phyloP scores from a whole-genome alignment of 2,797 vertebrate species.

The Smutsia gigantea region DNA sequence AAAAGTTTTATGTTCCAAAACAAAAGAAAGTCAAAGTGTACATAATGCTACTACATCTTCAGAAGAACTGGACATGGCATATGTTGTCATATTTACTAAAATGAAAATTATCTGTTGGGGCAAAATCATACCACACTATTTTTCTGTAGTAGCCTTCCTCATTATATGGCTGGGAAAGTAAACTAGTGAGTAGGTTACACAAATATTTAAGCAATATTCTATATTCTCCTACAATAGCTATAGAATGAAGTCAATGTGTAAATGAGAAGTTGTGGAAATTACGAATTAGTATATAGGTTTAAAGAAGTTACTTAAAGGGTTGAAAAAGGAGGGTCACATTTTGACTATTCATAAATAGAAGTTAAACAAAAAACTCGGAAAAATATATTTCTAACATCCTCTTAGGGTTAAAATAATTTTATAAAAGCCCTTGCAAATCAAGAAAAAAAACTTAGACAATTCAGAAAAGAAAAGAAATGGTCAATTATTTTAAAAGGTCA shows the following conservation, averaged over 20 bases:
- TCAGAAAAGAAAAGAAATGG: slow-evolving; percentile 1
- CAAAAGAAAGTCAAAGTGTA: background rate
- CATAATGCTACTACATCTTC: background rate
- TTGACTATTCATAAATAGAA: background rate
- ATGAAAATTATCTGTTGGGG: background rate
- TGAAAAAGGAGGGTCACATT: background rate
- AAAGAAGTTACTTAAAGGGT: background rate
- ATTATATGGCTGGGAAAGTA: background rate
- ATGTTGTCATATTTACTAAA: background rate
- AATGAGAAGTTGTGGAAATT: background rate
- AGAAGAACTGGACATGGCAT: background rate
- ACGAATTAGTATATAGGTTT: background rate
- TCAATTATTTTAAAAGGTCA: background rate
- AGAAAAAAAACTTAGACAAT: background rate
- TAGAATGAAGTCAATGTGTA: background rate
- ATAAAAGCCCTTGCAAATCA: slow-evolving; percentile 16
- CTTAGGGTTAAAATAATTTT: background rate
- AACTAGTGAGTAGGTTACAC: background rate
- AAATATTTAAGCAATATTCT: background rate
- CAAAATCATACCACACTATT: background rate
- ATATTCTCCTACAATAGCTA: background rate
- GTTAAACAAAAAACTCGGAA: background rate
- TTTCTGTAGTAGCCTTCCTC: background rate
- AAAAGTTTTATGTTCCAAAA: background rate
- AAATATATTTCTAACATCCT: background rate